Percentiles rank a stretch among this genome's conserved stretches.
phyloP scores from a whole-genome alignment of 2,888 invertebrate genomes.

The Andrena chrysosceles region DNA sequence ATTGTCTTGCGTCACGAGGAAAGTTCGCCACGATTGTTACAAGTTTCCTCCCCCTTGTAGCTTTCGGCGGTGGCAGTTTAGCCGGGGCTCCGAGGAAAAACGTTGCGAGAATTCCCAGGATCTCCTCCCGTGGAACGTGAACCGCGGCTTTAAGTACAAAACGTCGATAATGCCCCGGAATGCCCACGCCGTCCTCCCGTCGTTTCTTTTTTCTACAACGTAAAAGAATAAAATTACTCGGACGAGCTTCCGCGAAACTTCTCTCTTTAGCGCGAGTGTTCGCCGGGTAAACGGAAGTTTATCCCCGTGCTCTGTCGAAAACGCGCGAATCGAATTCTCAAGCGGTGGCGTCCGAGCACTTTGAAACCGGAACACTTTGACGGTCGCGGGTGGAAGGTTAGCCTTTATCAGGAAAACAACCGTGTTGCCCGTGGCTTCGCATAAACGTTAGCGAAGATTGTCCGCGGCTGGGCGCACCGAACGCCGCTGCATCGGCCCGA shows the following conservation, averaged over 20 bases:
- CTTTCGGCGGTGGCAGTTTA: slow-evolving; percentile 37
- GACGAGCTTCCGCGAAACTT: slow-evolving; percentile 4
- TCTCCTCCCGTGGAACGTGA: slow-evolving; percentile 46
- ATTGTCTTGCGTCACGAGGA: slow-evolving; percentile 61
- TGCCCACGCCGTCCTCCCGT: slow-evolving; percentile 17
- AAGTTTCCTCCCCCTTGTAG: slow-evolving; percentile 11
- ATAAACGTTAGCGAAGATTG: slow-evolving; percentile 71
- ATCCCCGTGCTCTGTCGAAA: background rate
- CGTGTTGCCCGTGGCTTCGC: slow-evolving; percentile 57
- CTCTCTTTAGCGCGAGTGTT: background rate
- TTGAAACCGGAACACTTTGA: too few relatives aligned
- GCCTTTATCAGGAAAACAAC: slow-evolving; percentile 68
- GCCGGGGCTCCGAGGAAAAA: slow-evolving; percentile 32
- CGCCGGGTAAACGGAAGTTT: background rate
- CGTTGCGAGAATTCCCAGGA: slow-evolving; percentile 55
- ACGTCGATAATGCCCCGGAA: slow-evolving; percentile 59
- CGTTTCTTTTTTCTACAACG: slow-evolving; percentile 4
- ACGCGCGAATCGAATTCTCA: background rate
- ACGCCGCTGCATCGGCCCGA: slow-evolving; percentile 42
- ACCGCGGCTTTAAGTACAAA: slow-evolving; percentile 48
- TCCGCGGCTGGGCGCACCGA: slow-evolving; percentile 38
- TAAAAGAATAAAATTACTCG: slow-evolving; percentile 3
- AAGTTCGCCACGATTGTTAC: slow-evolving; percentile 53
- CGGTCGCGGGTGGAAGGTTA: slow-evolving; percentile 51
- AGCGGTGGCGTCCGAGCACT: too few relatives aligned